Evolutionary conservation across 2,888 invertebrate genomes (phyloP).

Genomic region (Aromia moschata): DNA sequence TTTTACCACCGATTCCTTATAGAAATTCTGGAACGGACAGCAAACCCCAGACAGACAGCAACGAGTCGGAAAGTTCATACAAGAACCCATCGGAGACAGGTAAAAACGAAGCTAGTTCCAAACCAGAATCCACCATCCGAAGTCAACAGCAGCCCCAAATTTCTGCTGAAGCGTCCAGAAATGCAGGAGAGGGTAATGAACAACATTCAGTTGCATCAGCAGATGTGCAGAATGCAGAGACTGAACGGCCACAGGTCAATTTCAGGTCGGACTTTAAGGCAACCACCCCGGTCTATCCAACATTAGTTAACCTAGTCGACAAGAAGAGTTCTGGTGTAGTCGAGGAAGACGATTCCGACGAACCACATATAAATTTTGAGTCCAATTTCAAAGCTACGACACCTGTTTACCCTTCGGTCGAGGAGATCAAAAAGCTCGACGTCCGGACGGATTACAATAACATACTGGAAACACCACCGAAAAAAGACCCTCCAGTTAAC

Average conservation of each 20-base stretch:
- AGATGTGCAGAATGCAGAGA: neutral
- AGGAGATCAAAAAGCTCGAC: neutral
- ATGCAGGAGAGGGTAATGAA: neutral
- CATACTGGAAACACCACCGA: neutral
- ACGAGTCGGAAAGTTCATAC: neutral
- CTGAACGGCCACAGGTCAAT: slow-evolving; percentile 12
- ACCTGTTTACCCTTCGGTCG: slow-evolving; percentile 46
- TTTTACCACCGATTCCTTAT: slow-evolving; percentile 44
- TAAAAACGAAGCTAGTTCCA: neutral
- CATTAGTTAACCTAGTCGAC: slow-evolving; percentile 36
- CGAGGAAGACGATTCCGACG: neutral
- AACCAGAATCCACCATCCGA: neutral
- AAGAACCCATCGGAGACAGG: neutral
- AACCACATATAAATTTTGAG: slow-evolving; percentile 40
- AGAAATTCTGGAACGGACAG: neutral
- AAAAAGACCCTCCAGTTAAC: slow-evolving; percentile 33
- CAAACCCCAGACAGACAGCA: neutral
- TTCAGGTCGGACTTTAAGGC: slow-evolving; percentile 49
- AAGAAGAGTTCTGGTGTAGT: neutral
- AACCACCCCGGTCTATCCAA: slow-evolving; percentile 51
- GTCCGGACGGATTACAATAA: neutral
- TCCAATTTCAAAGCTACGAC: slow-evolving; percentile 49
- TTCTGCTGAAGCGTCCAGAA: too few relatives aligned
- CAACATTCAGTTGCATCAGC: neutral
- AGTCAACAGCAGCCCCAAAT: too few relatives aligned